phyloP scores from a whole-genome alignment of 2,113 vertebrate species.

The Sylvia atricapilla region DNA sequence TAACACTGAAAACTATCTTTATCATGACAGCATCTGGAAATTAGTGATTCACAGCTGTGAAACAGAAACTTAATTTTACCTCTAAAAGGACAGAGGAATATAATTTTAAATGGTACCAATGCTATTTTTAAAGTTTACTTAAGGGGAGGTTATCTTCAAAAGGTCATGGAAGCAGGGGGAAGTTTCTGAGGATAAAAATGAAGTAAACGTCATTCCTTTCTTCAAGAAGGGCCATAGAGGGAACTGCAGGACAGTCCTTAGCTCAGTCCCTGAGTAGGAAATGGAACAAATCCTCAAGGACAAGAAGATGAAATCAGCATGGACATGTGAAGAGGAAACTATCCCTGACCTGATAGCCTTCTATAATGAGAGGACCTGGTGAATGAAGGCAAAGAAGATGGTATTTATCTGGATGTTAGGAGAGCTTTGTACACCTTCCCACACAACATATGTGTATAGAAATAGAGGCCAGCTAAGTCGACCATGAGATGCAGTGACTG shows the following conservation, averaged over 20 bases:
- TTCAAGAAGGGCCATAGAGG: not conserved
- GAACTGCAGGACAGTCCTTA: not conserved
- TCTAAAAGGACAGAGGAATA: not conserved
- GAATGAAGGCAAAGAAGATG: not conserved
- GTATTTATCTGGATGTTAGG: not conserved
- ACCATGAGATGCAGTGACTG: not conserved
- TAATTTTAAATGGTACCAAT: not conserved
- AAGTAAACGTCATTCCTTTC: not conserved
- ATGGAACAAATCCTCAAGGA: not conserved
- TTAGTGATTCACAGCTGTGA: not conserved
- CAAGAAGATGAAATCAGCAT: not conserved
- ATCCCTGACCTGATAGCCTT: not conserved
- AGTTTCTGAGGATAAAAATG: not conserved
- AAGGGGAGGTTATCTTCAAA: not conserved
- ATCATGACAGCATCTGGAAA: not conserved
- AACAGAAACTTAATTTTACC: not conserved
- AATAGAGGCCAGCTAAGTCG: not conserved
- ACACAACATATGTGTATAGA: accelerated
- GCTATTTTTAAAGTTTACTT: not conserved
- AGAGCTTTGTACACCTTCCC: not conserved
- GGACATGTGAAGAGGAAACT: not conserved
- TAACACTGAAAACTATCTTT: not conserved
- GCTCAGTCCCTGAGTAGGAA: not conserved
- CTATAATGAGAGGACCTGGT: not conserved
- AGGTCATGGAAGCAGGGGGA: not conserved